These are phyloP conservation scores for Albula goreensis DNA, from an alignment of 2,113 vertebrate species.

Conservation along the genomic window DNA sequence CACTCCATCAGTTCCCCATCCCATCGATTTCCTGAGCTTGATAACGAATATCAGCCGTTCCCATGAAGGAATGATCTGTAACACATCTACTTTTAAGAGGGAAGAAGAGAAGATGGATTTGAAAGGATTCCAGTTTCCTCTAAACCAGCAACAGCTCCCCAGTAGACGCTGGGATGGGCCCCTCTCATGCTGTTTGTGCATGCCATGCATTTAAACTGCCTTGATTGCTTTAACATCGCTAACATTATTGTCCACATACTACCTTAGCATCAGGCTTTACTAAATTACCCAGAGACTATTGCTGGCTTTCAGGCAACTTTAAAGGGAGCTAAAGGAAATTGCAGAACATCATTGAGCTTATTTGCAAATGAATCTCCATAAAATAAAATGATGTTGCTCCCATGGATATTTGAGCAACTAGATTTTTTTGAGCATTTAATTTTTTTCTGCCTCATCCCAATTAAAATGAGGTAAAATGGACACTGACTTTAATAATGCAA, in stretches of 20 bases:
- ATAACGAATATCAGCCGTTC: neutral
- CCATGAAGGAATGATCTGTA: neutral
- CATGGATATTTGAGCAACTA: neutral
- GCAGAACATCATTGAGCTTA: neutral
- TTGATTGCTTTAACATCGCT: neutral
- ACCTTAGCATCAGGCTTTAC: neutral
- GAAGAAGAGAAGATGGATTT: neutral
- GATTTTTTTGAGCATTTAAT: neutral
- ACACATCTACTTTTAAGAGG: neutral
- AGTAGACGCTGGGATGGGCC: neutral
- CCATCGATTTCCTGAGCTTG: neutral
- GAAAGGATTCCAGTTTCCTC: neutral
- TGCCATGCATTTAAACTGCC: conserved; percentile 9
- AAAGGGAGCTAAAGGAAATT: neutral
- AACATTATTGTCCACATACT: neutral
- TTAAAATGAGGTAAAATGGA: neutral
- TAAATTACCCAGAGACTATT: neutral
- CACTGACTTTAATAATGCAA: too few relatives aligned
- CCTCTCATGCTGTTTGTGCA: neutral
- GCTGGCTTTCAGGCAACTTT: neutral
- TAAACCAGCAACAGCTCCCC: neutral
- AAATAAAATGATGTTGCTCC: neutral
- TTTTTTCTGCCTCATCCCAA: neutral
- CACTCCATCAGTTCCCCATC: neutral
- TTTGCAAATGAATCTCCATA: neutral